Percentiles rank a stretch among this genome's conserved stretches.
phyloP scores from a whole-genome alignment of 2,797 vertebrate species.

The Choloepus didactylus region DNA sequence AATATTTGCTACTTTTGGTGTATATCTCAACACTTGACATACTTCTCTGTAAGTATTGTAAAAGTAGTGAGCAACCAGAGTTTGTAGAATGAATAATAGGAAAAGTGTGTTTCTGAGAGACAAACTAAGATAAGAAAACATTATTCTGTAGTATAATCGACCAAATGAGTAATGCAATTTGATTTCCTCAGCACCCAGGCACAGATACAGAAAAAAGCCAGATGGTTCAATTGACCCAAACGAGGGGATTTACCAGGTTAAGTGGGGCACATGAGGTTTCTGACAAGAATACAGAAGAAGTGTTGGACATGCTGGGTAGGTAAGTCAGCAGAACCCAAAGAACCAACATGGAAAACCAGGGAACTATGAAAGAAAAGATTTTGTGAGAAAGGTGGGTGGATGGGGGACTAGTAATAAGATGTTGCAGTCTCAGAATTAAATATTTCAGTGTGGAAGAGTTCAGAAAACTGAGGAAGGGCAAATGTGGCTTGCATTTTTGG shows the following conservation, averaged over 20 bases:
- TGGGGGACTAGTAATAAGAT: no score
- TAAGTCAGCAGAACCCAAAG: background rate
- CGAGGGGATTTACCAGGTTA: background rate
- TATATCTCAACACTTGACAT: constrained; percentile 50
- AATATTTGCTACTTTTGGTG: constrained; percentile 76
- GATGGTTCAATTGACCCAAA: background rate
- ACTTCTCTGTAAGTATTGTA: constrained; percentile 19
- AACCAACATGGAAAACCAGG: background rate
- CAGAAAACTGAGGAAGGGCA: background rate
- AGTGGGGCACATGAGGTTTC: background rate
- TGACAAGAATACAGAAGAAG: background rate
- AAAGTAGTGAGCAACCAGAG: constrained; percentile 49
- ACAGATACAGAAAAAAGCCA: background rate
- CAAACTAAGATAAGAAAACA: background rate
- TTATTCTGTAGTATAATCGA: background rate
- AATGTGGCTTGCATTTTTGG: background rate
- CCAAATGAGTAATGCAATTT: background rate
- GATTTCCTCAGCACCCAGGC: background rate
- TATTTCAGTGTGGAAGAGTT: background rate
- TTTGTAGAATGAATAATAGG: background rate
- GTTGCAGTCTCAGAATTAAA: background rate
- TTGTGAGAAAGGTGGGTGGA: background rate
- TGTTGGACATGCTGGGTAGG: background rate
- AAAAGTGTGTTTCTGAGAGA: constrained; percentile 37
- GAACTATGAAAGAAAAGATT: background rate